Evolutionary conservation across 1,140 invertebrate species (phyloP), one percentile per base, ranked within the genome.

Genomic region (Ectropis grisescens): DNA sequence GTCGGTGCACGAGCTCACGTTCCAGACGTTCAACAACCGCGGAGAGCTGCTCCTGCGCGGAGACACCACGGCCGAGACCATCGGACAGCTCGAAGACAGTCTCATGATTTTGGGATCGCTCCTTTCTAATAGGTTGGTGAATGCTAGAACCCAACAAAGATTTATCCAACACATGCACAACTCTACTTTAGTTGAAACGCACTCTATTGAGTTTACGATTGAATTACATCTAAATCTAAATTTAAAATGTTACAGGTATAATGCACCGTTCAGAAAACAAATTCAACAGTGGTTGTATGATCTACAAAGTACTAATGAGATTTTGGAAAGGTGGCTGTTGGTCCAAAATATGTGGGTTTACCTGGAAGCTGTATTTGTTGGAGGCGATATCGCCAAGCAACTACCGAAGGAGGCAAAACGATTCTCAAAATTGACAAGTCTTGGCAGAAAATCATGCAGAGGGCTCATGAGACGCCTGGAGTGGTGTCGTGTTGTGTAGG

Each of bases 261-360:
- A 98, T 72, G 94, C 94, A 10, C 97, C 96, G 6, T 98, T 98
- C 61, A 88, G 94, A 46, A 97, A 96, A 65, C 93, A 98, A 78
- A 98, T 99, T 52, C 95, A 97, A 67, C 91, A 94, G 53, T 99
- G 96, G 96, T 90, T 98, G 1, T 88, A 90, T 37, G 95, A 98
- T 74, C 76, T 99, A 26, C 95, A 95, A 9, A 98, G 96, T 55
- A 98, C 96, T 0, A 97, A 97, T 66, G 97, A 99, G 79, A 96
- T 98, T 50, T 83, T 98, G 26, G 96, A 98, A 80, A 86, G 95
- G 37, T 98, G 97, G 97, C 84, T 99, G 11, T 85, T 96, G 1
- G 96, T 98, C 0, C 97, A 98, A 80, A 98, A 98, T 69, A 93
- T 98, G 88, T 98, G 97, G 97, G 96, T 98, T 0, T 98, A 98